Conservation (phyloP, 2,888 invertebrate species). For the Phengaris arion region DNA sequence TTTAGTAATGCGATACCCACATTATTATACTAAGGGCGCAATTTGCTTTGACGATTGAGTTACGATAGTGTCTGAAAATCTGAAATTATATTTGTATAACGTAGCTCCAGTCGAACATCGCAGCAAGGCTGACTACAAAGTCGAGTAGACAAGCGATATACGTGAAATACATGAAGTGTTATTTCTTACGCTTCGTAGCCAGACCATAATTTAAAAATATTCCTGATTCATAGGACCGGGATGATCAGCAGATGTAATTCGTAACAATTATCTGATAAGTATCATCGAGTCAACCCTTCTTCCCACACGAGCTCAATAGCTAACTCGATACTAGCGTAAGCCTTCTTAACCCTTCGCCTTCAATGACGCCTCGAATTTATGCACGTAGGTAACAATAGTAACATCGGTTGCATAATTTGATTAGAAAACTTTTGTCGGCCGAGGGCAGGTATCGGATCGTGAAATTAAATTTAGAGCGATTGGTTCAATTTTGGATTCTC, state of each 20-base stretch:
- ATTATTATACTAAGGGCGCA: conserved; percentile 73
- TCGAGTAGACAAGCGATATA: neutral
- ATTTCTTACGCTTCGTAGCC: neutral
- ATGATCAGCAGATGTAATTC: conserved; percentile 57
- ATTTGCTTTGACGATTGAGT: conserved; percentile 67
- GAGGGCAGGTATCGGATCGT: conserved; percentile 75
- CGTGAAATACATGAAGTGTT: too few species aligned
- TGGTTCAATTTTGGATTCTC: conserved; percentile 77
- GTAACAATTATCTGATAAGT: conserved; percentile 78
- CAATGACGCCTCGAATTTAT: conserved; percentile 75
- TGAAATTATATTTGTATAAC: neutral
- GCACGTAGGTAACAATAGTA: conserved; percentile 71
- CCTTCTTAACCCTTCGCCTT: conserved; percentile 67
- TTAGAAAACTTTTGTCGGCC: conserved; percentile 71
- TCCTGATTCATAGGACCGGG: conserved; percentile 20
- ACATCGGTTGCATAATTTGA: conserved; percentile 78
- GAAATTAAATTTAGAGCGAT: conserved; percentile 78
- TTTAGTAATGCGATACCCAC: conserved; percentile 75
- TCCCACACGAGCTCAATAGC: conserved; percentile 74
- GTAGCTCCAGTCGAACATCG: too few species aligned
- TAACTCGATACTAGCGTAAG: conserved; percentile 64
- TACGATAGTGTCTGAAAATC: conserved; percentile 40
- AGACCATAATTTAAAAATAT: conserved; percentile 11
- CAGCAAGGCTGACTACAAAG: too few species aligned
- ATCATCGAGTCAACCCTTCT: conserved; percentile 72